Evolutionary conservation across 1,140 invertebrate species (phyloP), one percentile per base, ranked within the genome.

Genomic region (Cydia splendana): DNA sequence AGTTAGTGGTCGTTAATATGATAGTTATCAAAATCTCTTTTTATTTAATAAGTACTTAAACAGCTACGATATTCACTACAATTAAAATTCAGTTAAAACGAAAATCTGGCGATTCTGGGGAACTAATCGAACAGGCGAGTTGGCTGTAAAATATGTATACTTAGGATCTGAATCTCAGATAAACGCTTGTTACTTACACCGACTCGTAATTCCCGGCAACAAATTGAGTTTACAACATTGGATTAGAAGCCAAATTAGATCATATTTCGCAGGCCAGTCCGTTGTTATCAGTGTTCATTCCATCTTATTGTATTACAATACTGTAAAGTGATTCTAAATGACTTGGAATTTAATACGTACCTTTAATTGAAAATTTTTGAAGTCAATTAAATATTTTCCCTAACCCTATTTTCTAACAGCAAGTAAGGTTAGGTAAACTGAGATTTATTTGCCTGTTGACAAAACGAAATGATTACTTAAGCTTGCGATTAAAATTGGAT

Each of bases 191-290:
- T 18, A 73, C 76, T 80, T 75, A 51, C 53, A 67, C 69, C 80
- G 75, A 62, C 76, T 75, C 74, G 51, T 80, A 80, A 81, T 78
- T 83, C 79, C 76, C 79, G 62, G 82, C 83, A 85, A 84, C 85
- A 87, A 87, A 88, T 85, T 86, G 84, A 86, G 84, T 88, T 87
- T 85, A 87, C 85, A 85, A 86, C 79, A 88, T 89, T 84, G 83
- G 84, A 88, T 85, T 87, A 89, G 80, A 79, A 85, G 84, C 81
- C 80, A 89, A 89, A 89, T 89, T 89, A 85, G 85, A 89, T 89
- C 85, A 88, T 88, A 89, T 89, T 88, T 89, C 86, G 82, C 79
- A 76, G 84, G 80, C 80, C 80, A 80, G 78, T 82, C 77, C 73
- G 79, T 85, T 83, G 78, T 78, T 77, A 80, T 82, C 80, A 51